These are phyloP conservation scores for Euproctis similis DNA, from an alignment of 2,888 invertebrate species.

Conservation along the genomic window DNA sequence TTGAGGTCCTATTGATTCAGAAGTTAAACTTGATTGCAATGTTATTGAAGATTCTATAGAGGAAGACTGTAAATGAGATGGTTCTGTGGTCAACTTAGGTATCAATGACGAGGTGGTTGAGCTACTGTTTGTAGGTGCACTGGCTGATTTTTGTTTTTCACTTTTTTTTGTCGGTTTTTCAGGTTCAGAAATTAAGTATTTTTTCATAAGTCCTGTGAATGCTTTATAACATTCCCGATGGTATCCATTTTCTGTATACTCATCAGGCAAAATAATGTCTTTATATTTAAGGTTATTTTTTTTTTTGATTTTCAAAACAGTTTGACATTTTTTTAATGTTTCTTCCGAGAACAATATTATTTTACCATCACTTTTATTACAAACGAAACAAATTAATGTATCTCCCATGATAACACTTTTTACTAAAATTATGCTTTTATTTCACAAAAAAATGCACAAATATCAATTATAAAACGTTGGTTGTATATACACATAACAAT, in stretches of 20 bases:
- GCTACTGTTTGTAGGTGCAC: background rate
- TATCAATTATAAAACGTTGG: background rate
- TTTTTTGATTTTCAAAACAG: constrained; percentile 8
- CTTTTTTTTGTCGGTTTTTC: background rate
- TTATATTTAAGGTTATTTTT: constrained; percentile 14
- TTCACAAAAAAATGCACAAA: constrained; percentile 4
- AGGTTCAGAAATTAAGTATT: constrained; percentile 3
- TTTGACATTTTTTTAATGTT: constrained; percentile 1
- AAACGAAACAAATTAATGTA: background rate
- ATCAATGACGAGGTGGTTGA: background rate
- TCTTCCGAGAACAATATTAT: background rate
- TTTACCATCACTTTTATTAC: background rate
- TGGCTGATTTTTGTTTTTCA: background rate
- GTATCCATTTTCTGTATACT: constrained; percentile 5
- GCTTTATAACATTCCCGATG: constrained; percentile 3
- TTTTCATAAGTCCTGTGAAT: constrained; percentile 4
- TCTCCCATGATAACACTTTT: background rate
- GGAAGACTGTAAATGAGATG: background rate
- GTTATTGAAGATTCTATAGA: background rate
- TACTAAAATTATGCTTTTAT: background rate
- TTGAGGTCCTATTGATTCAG: constrained; percentile 6
- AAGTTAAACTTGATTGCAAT: constrained; percentile 6
- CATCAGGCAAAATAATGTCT: constrained; percentile 5
- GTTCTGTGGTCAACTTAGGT: background rate
- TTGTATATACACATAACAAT: too few species aligned